Evolutionary conservation across 2,113 vertebrate genomes (phyloP).

Genomic region (Crotalus horridus): DNA sequence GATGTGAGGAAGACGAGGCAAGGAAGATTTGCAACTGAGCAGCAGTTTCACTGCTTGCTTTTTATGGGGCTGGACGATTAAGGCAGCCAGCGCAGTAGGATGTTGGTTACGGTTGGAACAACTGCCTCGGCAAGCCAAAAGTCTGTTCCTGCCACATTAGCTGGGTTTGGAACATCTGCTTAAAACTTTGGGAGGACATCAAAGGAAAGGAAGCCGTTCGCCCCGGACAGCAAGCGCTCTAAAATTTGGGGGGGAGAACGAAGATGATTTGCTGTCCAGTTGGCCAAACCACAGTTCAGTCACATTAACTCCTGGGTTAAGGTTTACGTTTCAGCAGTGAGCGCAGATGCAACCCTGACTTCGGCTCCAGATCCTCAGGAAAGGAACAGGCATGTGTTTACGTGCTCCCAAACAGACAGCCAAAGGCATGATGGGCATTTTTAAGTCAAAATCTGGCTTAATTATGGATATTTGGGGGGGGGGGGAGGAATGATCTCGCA

Average conservation of each 20-base stretch:
- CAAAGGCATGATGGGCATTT: not conserved
- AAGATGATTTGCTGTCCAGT: not conserved
- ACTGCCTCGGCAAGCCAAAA: not conserved
- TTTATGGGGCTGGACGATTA: slow-evolving; percentile 22
- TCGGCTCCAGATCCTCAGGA: not conserved
- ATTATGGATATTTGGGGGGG: not conserved
- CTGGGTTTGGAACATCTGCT: slow-evolving; percentile 22
- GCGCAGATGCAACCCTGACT: not conserved
- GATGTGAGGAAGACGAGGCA: slow-evolving; percentile 7
- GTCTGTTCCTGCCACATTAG: slow-evolving; percentile 18
- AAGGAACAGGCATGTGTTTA: not conserved
- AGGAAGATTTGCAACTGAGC: not conserved
- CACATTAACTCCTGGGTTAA: not conserved
- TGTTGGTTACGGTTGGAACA: not conserved
- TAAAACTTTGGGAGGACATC: slow-evolving; percentile 27
- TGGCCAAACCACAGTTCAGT: slow-evolving; percentile 12
- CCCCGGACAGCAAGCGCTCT: not conserved
- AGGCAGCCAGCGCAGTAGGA: not conserved
- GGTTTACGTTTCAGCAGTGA: not conserved
- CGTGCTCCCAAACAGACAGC: not conserved
- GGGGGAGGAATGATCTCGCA: not conserved
- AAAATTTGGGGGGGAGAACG: slow-evolving; percentile 19
- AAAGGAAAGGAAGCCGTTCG: slow-evolving; percentile 20
- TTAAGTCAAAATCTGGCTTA: not conserved
- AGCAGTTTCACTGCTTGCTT: slow-evolving; percentile 10